Evolutionary conservation across 2,888 invertebrate species (phyloP).

Genomic region (Drosophila testacea): DNA sequence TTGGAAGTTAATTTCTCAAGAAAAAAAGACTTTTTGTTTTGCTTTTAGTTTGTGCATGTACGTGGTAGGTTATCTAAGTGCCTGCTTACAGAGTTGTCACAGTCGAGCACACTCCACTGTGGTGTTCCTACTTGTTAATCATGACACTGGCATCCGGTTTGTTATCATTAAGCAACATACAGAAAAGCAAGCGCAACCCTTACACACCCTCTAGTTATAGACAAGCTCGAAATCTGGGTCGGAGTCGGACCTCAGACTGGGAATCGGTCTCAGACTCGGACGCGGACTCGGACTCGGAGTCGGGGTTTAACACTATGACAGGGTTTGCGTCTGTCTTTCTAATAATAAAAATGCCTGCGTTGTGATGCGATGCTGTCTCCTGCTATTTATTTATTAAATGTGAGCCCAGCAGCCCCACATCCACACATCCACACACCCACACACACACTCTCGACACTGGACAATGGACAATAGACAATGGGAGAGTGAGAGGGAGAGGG

Average conservation of each 20-base stretch:
- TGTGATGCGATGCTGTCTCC: conserved; percentile 57
- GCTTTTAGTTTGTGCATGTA: too few species aligned
- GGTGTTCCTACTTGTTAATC: conserved; percentile 40
- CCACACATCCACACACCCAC: conserved; percentile 7
- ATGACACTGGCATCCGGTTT: conserved; percentile 62
- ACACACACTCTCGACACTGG: conserved; percentile 12
- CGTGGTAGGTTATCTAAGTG: too few species aligned
- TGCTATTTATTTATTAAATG: conserved; percentile 78
- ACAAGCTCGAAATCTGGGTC: conserved; percentile 16
- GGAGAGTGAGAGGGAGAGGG: conserved; percentile 34
- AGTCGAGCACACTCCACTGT: not conserved
- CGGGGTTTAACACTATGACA: conserved; percentile 10
- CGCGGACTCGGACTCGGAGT: not conserved
- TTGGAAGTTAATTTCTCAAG: too few species aligned
- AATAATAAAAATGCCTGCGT: conserved; percentile 71
- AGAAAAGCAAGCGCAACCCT: conserved; percentile 56
- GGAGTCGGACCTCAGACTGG: conserved; percentile 1
- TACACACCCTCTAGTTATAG: conserved; percentile 23
- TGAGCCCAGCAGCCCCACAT: conserved; percentile 39
- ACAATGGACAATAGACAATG: conserved; percentile 33
- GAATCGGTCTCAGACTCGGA: not conserved
- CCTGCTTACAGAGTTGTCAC: too few species aligned
- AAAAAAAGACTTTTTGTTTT: too few species aligned
- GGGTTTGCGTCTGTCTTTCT: conserved; percentile 18
- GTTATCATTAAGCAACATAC: conserved; percentile 76